phyloP scores from a whole-genome alignment of 2,113 vertebrate species.

The Rutilus rutilus region DNA sequence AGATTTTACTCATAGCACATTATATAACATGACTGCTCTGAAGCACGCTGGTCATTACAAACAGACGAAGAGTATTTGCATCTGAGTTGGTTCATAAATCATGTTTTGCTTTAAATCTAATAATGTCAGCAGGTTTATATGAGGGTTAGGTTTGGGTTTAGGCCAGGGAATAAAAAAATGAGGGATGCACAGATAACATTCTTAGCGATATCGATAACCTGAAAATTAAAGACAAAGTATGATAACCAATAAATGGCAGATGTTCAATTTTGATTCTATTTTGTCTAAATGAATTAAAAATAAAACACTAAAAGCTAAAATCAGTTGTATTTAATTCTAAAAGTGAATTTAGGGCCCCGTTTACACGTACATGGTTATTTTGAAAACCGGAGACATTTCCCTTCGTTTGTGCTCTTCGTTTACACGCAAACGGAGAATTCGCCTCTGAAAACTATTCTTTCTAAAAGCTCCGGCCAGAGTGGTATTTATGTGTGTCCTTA shows the following conservation, averaged over 20 bases:
- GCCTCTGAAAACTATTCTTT: too few species aligned
- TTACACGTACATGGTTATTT: too few species aligned
- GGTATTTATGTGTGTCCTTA: too few species aligned
- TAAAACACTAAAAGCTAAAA: neutral
- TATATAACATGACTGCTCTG: slow-evolving; percentile 20
- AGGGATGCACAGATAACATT: neutral
- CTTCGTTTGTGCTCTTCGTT: too few species aligned
- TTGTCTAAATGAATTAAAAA: neutral
- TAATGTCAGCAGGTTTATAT: neutral
- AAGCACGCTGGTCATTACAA: slow-evolving; percentile 51
- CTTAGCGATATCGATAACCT: neutral
- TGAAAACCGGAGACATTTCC: too few species aligned
- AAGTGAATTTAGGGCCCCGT: neutral
- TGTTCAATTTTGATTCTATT: neutral
- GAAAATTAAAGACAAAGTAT: neutral
- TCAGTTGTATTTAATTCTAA: neutral
- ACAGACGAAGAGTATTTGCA: neutral
- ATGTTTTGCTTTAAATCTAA: neutral
- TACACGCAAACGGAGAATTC: too few species aligned
- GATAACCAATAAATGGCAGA: neutral
- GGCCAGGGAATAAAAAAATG: neutral
- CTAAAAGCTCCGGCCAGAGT: too few species aligned
- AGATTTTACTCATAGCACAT: neutral
- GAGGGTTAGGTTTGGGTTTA: neutral
- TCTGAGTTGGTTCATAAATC: neutral